phyloP scores from a whole-genome alignment of 53 echinoderm and acorn worm species.

The Mesocentrotus franciscanus region DNA sequence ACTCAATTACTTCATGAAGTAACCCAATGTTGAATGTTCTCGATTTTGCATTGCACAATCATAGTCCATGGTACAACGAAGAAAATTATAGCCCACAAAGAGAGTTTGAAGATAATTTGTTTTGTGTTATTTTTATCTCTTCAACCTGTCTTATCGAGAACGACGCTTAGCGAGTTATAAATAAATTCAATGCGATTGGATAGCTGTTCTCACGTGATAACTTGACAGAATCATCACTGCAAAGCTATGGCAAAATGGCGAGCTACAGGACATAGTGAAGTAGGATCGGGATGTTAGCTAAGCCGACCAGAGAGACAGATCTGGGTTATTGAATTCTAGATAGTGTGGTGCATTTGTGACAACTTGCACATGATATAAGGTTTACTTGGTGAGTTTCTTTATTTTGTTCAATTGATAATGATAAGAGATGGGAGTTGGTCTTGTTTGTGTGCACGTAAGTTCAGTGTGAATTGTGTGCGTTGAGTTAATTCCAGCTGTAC shows the following conservation, averaged over 20 bases:
- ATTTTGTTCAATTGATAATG: not conserved
- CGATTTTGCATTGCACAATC: not conserved
- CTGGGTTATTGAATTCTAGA: not conserved
- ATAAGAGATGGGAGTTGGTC: slow-evolving; percentile 40
- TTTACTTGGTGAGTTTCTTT: slow-evolving; percentile 10
- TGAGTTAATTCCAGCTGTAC: not conserved
- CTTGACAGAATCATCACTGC: not conserved
- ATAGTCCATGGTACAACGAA: no score
- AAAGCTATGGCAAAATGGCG: slow-evolving; percentile 34
- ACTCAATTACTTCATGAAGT: not conserved
- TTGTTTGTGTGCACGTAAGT: not conserved
- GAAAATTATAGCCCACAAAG: not conserved
- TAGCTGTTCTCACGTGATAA: slow-evolving; percentile 36
- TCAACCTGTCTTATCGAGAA: slow-evolving; percentile 21
- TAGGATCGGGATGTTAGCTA: not conserved
- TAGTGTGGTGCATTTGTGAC: not conserved
- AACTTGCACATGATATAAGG: not conserved
- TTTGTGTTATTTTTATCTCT: slow-evolving; percentile 36
- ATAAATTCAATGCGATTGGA: slow-evolving; percentile 47
- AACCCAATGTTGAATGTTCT: not conserved
- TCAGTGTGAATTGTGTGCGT: not conserved
- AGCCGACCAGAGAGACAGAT: not conserved
- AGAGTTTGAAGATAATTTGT: not conserved
- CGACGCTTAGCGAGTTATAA: slow-evolving; percentile 52
- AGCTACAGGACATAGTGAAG: slow-evolving; percentile 25